phyloP scores from a whole-genome alignment of 2,888 invertebrate species.

The Corythucha ciliata region DNA sequence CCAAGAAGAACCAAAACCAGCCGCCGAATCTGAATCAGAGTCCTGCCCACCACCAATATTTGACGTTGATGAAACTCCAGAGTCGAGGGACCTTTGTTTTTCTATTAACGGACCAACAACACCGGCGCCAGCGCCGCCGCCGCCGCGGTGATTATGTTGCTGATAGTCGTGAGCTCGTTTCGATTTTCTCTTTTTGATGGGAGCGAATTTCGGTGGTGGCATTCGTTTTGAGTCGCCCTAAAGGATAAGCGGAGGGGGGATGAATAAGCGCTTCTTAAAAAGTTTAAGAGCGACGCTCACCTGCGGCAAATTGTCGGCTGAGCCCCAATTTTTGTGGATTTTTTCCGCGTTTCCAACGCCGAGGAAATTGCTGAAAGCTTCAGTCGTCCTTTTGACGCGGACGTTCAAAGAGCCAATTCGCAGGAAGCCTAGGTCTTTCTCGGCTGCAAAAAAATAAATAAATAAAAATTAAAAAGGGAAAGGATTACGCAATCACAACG shows the following conservation, averaged over 20 bases:
- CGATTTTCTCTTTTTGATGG: slow-evolving; percentile 58
- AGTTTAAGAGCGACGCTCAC: slow-evolving; percentile 39
- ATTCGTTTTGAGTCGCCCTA: slow-evolving; percentile 54
- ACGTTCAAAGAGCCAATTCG: slow-evolving; percentile 87
- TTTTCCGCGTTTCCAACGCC: slow-evolving; percentile 67
- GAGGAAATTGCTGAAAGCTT: slow-evolving; percentile 82
- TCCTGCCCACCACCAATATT: slow-evolving; percentile 42
- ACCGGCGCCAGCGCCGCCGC: slow-evolving; percentile 31
- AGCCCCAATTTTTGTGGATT: slow-evolving; percentile 80
- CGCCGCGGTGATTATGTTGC: slow-evolving; percentile 34
- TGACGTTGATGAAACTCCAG: slow-evolving; percentile 27
- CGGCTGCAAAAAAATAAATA: slow-evolving; percentile 47
- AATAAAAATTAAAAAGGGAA: not conserved
- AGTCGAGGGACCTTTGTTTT: too few relatives aligned
- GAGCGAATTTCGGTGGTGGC: slow-evolving; percentile 64
- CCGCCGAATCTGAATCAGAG: slow-evolving; percentile 80
- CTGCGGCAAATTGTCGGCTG: slow-evolving; percentile 76
- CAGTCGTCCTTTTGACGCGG: slow-evolving; percentile 83
- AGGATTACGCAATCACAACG: not conserved
- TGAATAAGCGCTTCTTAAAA: slow-evolving; percentile 10
- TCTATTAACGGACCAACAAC: slow-evolving; percentile 15
- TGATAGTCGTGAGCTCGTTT: slow-evolving; percentile 47
- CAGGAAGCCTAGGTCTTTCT: slow-evolving; percentile 81
- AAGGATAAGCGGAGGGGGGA: slow-evolving; percentile 32
- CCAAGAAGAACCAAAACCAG: slow-evolving; percentile 74